Evolutionary conservation across 2,113 vertebrate species (phyloP).

Genomic region (Macrotis lagotis): DNA sequence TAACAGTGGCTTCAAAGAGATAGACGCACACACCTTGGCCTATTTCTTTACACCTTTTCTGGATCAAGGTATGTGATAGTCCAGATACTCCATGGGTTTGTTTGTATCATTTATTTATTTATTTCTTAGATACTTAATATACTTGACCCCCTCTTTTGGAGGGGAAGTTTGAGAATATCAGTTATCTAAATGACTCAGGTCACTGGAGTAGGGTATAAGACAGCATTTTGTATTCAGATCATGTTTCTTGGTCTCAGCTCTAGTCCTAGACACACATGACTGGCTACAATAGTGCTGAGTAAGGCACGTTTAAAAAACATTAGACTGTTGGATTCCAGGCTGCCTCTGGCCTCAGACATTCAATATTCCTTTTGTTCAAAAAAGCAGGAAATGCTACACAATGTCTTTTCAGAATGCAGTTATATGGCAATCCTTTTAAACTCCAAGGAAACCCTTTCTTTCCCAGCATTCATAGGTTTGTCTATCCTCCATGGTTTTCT

Average conservation of each 20-base stretch:
- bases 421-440: neutral
- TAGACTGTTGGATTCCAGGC: neutral
- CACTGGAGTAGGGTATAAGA: neutral
- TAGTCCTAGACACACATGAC: neutral
- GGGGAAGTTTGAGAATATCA: neutral
- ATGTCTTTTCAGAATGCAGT: neutral
- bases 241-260: neutral
- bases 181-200: neutral
- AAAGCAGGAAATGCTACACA: neutral
- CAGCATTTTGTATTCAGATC: neutral
- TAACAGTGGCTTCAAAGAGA: no score
- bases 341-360: neutral
- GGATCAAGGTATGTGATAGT: neutral
- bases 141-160: neutral
- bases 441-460: neutral
- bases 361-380: constrained; percentile 10
- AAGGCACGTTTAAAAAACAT: no score
- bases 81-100: neutral
- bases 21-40: neutral
- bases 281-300: neutral
- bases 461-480: neutral
- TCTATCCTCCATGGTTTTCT: neutral
- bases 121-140: neutral
- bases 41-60: neutral
- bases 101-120: neutral